Base-by-base conservation (phyloP, 35 echinoderm and acorn worm genomes). In the Strongylocentrotus purpuratus region DNA sequence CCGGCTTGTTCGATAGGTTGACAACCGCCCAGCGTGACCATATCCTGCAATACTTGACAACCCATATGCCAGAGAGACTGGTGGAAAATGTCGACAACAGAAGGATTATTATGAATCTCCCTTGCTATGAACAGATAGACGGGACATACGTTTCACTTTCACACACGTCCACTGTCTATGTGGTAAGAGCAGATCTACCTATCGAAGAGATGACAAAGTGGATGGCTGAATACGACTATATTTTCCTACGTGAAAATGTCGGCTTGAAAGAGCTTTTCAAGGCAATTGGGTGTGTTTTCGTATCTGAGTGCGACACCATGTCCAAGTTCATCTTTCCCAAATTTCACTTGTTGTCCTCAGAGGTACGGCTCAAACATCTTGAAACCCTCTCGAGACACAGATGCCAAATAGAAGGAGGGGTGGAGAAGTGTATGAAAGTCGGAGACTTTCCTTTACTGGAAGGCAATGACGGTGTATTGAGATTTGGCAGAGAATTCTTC, bases 71-170 rank as follows among this genome's bases (percentile, higher is more conserved):
- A 33, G 32, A 89, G 31, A 33, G 45, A 25, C 32, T 33, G 33
- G 33, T 89, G 87, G 31, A 89, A 89, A 46, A 46, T n/a, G 65
- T 7, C 14, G 87, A 89, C 87, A 45, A 25, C 31, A 46, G 45
- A 89, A 89, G 32, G 18, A 89, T 46, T 32, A 89, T 89, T 10
- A 41, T 35, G 33, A 41, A 46, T 89, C 45, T 89, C 11, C 87
- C 87, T 35, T 89, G 87, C 87, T 89, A 89, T 46, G 5, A 89
- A 89, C 87, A 89, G 25, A 28, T 89, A 41, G 87, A 89, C 45
- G 33, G 31, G 32, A 18, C 87, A 13, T 89, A 41, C 87, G 9
- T 46, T 33, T 89, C 87, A 41, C 87, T 89, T 15, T 41, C 87
- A 41, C 33, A 33, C 0, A 5, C 87, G 14, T 18, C 87, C 2